phyloP scores from a whole-genome alignment of 2,113 vertebrate genomes.

The Gadus macrocephalus region DNA sequence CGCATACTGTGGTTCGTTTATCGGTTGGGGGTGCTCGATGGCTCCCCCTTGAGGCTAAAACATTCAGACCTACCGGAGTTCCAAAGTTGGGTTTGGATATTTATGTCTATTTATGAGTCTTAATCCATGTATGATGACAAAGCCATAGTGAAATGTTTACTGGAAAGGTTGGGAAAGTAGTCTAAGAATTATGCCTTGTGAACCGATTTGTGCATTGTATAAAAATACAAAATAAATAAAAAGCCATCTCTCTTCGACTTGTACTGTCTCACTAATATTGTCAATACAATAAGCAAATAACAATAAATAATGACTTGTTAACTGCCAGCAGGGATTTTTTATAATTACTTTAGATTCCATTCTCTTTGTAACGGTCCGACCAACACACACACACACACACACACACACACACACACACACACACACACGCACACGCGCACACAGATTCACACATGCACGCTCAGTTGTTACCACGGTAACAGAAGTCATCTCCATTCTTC shows the following conservation, averaged over 20 bases:
- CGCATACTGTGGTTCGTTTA: slow-evolving; percentile 31
- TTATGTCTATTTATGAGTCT: slow-evolving; percentile 63
- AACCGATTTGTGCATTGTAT: slow-evolving; percentile 54
- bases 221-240: slow-evolving; percentile 51
- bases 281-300: neutral
- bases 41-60: slow-evolving; percentile 13
- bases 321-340: no score
- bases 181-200: slow-evolving; percentile 37
- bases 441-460: neutral
- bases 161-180: slow-evolving; percentile 18
- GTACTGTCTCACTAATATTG: neutral
- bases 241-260: slow-evolving; percentile 37
- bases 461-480: neutral
- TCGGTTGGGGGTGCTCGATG: slow-evolving; percentile 8
- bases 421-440: neutral
- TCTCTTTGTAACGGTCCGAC: neutral
- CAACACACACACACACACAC: neutral
- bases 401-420: neutral
- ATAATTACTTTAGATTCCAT: neutral
- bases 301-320: no score
- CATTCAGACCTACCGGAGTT: neutral
- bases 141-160: slow-evolving; percentile 53
- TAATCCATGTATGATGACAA: slow-evolving; percentile 44
- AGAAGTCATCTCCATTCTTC: no score
- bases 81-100: slow-evolving; percentile 20